Percentiles rank a stretch among this genome's conserved stretches.
Conservation (phyloP, 2,888 invertebrate genomes). For the Metopia argyrocephala region DNA sequence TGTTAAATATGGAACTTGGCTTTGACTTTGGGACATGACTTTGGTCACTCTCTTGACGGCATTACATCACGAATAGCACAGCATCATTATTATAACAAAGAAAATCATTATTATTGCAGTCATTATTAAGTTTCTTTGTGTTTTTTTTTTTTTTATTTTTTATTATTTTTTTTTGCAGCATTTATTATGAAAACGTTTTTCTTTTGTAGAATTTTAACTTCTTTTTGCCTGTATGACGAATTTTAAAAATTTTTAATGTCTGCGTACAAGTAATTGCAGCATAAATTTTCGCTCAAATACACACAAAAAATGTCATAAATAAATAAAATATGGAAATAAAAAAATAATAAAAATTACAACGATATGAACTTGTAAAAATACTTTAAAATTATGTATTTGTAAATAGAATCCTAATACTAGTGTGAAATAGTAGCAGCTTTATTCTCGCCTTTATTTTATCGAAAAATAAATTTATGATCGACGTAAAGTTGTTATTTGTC, state of each 20-base stretch:
- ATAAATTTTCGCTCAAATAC: slow-evolving; percentile 55
- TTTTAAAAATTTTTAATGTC: slow-evolving; percentile 26
- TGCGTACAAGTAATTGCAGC: slow-evolving; percentile 52
- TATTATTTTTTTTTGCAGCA: neutral
- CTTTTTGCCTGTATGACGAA: slow-evolving; percentile 7
- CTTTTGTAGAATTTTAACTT: neutral
- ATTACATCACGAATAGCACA: slow-evolving; percentile 74
- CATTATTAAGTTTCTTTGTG: neutral
- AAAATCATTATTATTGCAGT: neutral
- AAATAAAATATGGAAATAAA: slow-evolving; percentile 67
- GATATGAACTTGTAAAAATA: slow-evolving; percentile 62
- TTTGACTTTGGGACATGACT: slow-evolving; percentile 73
- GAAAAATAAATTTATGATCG: slow-evolving; percentile 76
- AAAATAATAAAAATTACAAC: slow-evolving; percentile 6
- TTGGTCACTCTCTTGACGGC: slow-evolving; percentile 66
- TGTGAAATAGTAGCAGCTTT: no score
- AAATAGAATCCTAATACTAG: no score
- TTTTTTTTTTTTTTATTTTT: neutral
- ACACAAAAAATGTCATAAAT: slow-evolving; percentile 66
- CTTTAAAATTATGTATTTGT: no score
- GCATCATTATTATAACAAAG: slow-evolving; percentile 23
- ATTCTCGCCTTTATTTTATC: no score
- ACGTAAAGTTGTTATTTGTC: slow-evolving; percentile 67
- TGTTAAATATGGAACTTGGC: slow-evolving; percentile 77
- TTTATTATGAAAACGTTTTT: neutral